Evolutionary conservation across 92 coral and sea anemone species (phyloP).

Genomic region (Montipora capitata): DNA sequence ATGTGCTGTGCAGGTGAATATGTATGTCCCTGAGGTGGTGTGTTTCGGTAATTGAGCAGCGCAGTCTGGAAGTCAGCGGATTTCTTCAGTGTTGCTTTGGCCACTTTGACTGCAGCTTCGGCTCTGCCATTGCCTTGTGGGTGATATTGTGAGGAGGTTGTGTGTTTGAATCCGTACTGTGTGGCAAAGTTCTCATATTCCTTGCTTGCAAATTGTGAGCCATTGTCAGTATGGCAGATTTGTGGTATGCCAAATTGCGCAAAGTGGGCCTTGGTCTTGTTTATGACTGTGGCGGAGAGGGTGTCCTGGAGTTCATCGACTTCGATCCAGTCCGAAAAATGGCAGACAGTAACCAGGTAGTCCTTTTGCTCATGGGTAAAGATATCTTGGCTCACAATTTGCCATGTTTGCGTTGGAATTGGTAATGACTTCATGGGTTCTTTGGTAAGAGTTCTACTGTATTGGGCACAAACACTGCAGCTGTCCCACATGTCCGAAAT

Average conservation of each 20-base stretch:
- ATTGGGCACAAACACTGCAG: conserved; percentile 57
- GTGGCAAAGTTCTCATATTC: conserved; percentile 20
- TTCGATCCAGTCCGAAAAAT: conserved; percentile 53
- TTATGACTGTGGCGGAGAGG: conserved; percentile 29
- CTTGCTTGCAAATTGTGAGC: conserved; percentile 46
- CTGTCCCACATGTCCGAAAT: conserved; percentile 62
- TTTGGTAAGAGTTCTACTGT: conserved; percentile 54
- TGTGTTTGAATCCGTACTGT: conserved; percentile 36
- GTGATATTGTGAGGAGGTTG: conserved; percentile 56
- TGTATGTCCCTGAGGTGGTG: conserved; percentile 58
- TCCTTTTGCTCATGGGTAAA: neutral
- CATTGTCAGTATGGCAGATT: conserved; percentile 53
- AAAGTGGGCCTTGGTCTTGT: conserved; percentile 57
- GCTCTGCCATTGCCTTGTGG: conserved; percentile 60
- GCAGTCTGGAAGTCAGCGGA: conserved; percentile 57
- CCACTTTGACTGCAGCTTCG: conserved; percentile 36
- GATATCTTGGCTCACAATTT: conserved; percentile 58
- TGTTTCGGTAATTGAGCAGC: conserved; percentile 69
- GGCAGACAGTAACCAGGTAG: conserved; percentile 54
- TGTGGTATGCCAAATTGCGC: conserved; percentile 54
- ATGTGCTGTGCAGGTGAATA: conserved; percentile 74
- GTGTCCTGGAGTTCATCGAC: conserved; percentile 50
- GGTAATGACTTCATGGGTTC: conserved; percentile 51
- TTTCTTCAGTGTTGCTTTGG: conserved; percentile 51
- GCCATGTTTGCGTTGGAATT: conserved; percentile 44